Conservation (phyloP, 2,113 vertebrate genomes). For the Forbesichthys agassizii region DNA sequence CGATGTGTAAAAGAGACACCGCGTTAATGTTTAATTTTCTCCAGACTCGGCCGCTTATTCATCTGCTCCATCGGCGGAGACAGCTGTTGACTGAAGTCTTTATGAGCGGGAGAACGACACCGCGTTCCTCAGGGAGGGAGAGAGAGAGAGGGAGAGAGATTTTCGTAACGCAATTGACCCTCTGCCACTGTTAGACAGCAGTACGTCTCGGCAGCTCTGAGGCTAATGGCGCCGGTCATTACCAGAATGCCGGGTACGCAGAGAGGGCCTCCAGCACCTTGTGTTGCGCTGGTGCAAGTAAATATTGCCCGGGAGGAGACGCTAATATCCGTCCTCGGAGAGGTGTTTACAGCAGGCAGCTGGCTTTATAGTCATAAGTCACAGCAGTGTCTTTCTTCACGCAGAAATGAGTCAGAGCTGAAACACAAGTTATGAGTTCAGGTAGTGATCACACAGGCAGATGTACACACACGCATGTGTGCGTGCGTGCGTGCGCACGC, state of each 20-base stretch:
- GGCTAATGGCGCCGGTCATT: constrained; percentile 63
- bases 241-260: constrained; percentile 44
- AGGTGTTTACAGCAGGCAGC: constrained; percentile 28
- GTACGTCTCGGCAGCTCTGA: constrained; percentile 42
- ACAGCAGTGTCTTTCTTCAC: constrained; percentile 27
- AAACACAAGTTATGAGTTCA: constrained; percentile 21
- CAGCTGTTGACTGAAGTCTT: constrained; percentile 62
- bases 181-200: constrained; percentile 41
- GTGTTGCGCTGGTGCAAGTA: constrained; percentile 52
- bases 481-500: too few species aligned
- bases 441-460: constrained; percentile 15
- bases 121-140: neutral
- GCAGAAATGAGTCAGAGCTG: constrained; percentile 16
- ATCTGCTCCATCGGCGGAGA: constrained; percentile 52
- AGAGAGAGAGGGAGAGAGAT: constrained; percentile 25
- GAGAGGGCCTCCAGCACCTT: constrained; percentile 40
- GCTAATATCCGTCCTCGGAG: constrained; percentile 48
- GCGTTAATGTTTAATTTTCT: constrained; percentile 68
- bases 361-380: constrained; percentile 5
- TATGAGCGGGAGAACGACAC: constrained; percentile 27
- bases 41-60: constrained; percentile 50
- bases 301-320: constrained; percentile 48
- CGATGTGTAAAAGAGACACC: constrained; percentile 59
- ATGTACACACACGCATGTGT: neutral
- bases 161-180: constrained; percentile 43